Evolutionary conservation across 37 sponge, comb jelly and placozoan genomes (phyloP), one percentile per base, ranked within the genome.

Genomic region (Beroe ovata): DNA sequence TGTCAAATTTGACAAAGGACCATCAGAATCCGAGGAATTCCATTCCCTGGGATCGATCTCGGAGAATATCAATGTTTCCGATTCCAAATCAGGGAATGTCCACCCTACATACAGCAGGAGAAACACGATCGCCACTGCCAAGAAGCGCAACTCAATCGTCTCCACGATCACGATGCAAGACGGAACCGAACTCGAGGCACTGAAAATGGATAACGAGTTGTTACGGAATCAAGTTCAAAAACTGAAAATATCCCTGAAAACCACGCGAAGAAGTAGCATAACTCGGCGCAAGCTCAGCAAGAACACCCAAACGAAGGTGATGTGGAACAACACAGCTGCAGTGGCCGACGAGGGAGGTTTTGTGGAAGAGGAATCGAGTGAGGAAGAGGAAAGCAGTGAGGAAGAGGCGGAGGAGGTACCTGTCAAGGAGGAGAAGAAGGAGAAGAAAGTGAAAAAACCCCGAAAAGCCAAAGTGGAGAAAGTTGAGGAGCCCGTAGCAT

Each of bases 151-250:
- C 1, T 33, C 84, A 33, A 42, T 77, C 6, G 84, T 77, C 2
- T 77, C 84, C 23, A 77, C 47, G 8, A 77, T 77, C 20, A 77
- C 84, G 2, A 77, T 77, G n/a, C 84, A 77, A 20, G 84, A 77
- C 41, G 84, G 84, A 1, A 77, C 26, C 25, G 84, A 77, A 42
- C 33, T 77, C 23, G 84, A 77, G 35, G 38, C 26, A 42, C 38
- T 77, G 8, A 77, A 23, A 42, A 77, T 40, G 84, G 84, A 77
- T 14, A 77, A 77, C 54, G 84, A 77, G 6, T n/a, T n/a, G 8
- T 40, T 42, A 19, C 26, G 33, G 41, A 54, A 8, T 36, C 84
- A 77, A 20, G 20, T 42, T 19, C 25, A 41, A 14, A 77, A 77
- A 40, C 25, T 40, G 26, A 77, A 77, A 77, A 11, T 21, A 8